Base-by-base conservation (phyloP, 2,113 vertebrate species). In the Megalops atlanticus region DNA sequence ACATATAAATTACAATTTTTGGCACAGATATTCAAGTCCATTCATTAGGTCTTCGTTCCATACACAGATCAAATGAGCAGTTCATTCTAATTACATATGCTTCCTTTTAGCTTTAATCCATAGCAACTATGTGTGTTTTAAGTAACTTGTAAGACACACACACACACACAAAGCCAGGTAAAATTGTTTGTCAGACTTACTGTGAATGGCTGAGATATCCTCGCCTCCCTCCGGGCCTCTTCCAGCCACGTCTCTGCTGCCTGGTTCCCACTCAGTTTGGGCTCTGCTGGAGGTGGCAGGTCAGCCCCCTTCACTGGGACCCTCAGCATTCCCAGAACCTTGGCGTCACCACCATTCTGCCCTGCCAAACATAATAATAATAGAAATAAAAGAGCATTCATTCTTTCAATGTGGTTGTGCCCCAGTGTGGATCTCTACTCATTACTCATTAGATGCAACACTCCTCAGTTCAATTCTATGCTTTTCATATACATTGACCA, bases 201-300 rank as follows among this genome's bases (percentile, higher is more conserved):
- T 33, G 87, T 90, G 18, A 88, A 90, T 16, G 92, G 90, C 49
- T 92, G 86, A n/a, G 92, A 91, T 86, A 95, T 94, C 14, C 94
- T 94, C 0, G 92, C 92, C 85, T 95, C 94, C 81, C 87, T 93
- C 38, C 86, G 91, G 0, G 93, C 87, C 72, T 92, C 95, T 85
- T 96, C 95, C 74, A 96, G 91, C 74, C 85, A 79, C 4, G 89
- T 86, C 77, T 95, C 94, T 16, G 93, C 83, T 73, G 92, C 88
- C 85, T 85, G 94, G 81, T 89, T 91, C 89, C 86, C 86, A 27
- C 49, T 79, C 70, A 91, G 92, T 79, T 89, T 93, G 64, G 86
- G 85, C 82, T 86, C 87, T 14, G 88, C 16, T 77, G 85, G 0
- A 80, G 82, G 64, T 2, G 76, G 82, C 11, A 58, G 73, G 76